These are phyloP conservation scores for Lepidotrigona ventralis DNA, from an alignment of 1,140 invertebrate genomes.

Conservation along the genomic window DNA sequence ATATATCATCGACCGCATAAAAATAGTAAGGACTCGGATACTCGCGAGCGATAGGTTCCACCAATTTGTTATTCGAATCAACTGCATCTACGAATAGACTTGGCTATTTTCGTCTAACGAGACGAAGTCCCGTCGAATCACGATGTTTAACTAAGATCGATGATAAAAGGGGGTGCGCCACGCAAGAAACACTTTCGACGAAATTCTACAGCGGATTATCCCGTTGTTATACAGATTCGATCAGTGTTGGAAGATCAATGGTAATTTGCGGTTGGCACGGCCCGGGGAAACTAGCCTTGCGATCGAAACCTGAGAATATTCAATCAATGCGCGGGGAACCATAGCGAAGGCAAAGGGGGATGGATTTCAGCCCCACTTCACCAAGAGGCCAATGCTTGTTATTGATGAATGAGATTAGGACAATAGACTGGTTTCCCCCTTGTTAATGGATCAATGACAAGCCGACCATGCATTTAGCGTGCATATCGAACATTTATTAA, in stretches of 20 bases:
- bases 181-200: too few species aligned
- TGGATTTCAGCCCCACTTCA: background rate
- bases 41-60: background rate
- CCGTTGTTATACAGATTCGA: background rate
- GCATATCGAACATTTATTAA: background rate
- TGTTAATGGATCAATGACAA: conserved; percentile 15
- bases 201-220: background rate
- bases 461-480: background rate
- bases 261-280: background rate
- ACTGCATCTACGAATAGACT: background rate
- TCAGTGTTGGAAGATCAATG: background rate
- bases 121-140: background rate
- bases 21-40: too few species aligned
- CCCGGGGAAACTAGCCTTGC: background rate
- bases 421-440: conserved; percentile 14
- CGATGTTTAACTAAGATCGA: background rate
- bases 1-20: too few species aligned
- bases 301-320: background rate
- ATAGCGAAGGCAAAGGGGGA: conserved; percentile 3
- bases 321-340: conserved; percentile 1
- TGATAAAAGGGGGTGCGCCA: background rate
- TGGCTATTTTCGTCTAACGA: background rate
- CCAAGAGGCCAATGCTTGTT: background rate
- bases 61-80: background rate
- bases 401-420: conserved; percentile 30